Percentiles rank a stretch among this genome's conserved stretches.
Evolutionary conservation across 1,140 invertebrate genomes (phyloP).

Genomic region (Gryon sp.): DNA sequence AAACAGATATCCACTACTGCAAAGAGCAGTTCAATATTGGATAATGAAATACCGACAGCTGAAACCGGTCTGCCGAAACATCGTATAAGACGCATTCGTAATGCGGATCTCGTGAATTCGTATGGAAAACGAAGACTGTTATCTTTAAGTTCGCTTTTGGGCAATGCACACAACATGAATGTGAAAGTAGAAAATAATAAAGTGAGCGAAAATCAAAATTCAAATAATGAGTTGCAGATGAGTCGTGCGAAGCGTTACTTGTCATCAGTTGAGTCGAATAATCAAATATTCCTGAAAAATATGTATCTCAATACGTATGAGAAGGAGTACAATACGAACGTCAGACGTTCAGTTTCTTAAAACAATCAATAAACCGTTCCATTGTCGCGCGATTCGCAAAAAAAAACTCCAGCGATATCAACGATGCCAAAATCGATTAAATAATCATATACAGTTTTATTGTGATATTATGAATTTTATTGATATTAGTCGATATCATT

Average conservation of each 20-base stretch:
- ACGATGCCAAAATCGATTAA: slow-evolving; percentile 71
- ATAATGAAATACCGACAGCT: slow-evolving; percentile 73
- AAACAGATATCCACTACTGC: slow-evolving; percentile 27
- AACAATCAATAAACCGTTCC: slow-evolving; percentile 67
- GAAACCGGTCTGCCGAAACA: slow-evolving; percentile 72
- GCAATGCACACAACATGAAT: slow-evolving; percentile 28
- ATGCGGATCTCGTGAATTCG: slow-evolving; percentile 65
- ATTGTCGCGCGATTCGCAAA: slow-evolving; percentile 57
- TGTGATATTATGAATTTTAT: slow-evolving; percentile 79
- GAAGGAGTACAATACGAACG: slow-evolving; percentile 75
- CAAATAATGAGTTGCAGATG: slow-evolving; percentile 67
- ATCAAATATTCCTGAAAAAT: slow-evolving; percentile 78
- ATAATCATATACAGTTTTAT: slow-evolving; percentile 73
- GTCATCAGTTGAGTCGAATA: slow-evolving; percentile 72
- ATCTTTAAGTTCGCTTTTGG: slow-evolving; percentile 62
- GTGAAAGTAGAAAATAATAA: slow-evolving; percentile 4
- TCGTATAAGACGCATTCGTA: slow-evolving; percentile 75
- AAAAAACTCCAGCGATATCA: slow-evolving; percentile 68
- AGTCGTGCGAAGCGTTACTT: slow-evolving; percentile 74
- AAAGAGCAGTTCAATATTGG: slow-evolving; percentile 55
- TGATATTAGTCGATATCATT: slow-evolving; percentile 77
- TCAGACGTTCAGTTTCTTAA: slow-evolving; percentile 73
- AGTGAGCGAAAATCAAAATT: slow-evolving; percentile 61
- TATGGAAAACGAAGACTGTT: slow-evolving; percentile 72
- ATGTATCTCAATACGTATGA: slow-evolving; percentile 76